Conservation (phyloP, 2,888 invertebrate genomes). For the Drosophila mulleri region DNA sequence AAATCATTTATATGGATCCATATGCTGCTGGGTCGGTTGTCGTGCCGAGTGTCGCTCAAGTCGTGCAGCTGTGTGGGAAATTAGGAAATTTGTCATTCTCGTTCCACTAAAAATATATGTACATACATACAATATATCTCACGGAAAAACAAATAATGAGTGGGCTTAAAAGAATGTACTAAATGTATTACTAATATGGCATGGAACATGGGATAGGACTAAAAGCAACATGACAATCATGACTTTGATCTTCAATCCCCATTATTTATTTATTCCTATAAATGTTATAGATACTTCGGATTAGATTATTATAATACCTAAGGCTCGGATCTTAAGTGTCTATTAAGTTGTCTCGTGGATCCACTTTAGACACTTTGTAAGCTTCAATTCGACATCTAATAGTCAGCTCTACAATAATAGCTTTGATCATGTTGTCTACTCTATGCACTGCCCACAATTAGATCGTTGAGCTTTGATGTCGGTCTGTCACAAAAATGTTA, state of each 20-base stretch:
- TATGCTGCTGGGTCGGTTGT: slow-evolving; percentile 6
- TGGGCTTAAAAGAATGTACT: too few relatives aligned
- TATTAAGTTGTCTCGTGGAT: neutral
- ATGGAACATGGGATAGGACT: neutral
- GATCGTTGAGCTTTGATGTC: neutral
- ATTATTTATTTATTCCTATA: neutral
- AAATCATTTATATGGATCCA: slow-evolving; percentile 3
- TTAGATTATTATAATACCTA: too few relatives aligned
- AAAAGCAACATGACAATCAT: neutral
- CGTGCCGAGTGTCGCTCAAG: slow-evolving; percentile 30
- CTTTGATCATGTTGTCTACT: neutral
- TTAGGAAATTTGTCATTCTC: slow-evolving; percentile 4
- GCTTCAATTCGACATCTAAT: neutral
- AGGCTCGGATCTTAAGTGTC: too few relatives aligned
- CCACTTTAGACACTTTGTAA: neutral
- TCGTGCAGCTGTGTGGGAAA: slow-evolving; percentile 42
- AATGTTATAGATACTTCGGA: neutral
- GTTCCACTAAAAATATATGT: neutral
- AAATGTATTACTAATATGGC: neutral
- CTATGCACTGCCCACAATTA: too few relatives aligned
- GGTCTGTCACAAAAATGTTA: neutral
- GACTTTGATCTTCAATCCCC: too few relatives aligned
- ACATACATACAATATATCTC: neutral
- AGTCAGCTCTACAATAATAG: neutral
- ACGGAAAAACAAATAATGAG: neutral